phyloP scores from a whole-genome alignment of 1,140 invertebrate species.

The Oreohelix idahoensis region DNA sequence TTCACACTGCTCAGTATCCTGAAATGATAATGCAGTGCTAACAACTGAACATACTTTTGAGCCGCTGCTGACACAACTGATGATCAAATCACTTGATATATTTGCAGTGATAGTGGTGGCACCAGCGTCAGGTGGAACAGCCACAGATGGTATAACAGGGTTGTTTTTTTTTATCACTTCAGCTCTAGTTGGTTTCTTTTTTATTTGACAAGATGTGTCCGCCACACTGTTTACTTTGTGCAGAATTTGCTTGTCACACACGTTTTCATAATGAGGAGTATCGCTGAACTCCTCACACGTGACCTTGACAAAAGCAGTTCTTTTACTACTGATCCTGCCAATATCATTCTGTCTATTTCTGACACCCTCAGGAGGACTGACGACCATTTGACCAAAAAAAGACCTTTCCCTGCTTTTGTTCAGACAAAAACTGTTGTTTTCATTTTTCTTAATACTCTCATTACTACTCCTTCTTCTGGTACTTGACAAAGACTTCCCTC shows the following conservation, averaged over 20 bases:
- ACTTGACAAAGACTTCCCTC: neutral
- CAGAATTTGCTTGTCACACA: neutral
- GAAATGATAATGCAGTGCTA: neutral
- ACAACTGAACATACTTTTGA: neutral
- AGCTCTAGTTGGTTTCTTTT: neutral
- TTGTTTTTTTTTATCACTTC: neutral
- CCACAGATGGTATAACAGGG: neutral
- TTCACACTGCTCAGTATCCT: neutral
- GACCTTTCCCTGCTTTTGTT: slow-evolving; percentile 22
- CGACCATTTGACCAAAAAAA: slow-evolving; percentile 42
- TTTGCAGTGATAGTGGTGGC: neutral
- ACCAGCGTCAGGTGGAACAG: neutral
- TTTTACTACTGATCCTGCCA: neutral
- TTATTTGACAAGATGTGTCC: neutral
- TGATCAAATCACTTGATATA: neutral
- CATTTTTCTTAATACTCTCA: neutral
- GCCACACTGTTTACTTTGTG: neutral
- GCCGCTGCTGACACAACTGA: neutral
- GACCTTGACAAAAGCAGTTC: neutral
- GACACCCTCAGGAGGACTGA: slow-evolving; percentile 42
- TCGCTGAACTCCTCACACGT: neutral
- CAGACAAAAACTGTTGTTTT: neutral
- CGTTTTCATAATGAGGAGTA: neutral
- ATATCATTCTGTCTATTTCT: neutral
- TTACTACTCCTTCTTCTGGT: neutral